phyloP scores from a whole-genome alignment of 2,888 invertebrate genomes.

The Tupiocoris notatus region DNA sequence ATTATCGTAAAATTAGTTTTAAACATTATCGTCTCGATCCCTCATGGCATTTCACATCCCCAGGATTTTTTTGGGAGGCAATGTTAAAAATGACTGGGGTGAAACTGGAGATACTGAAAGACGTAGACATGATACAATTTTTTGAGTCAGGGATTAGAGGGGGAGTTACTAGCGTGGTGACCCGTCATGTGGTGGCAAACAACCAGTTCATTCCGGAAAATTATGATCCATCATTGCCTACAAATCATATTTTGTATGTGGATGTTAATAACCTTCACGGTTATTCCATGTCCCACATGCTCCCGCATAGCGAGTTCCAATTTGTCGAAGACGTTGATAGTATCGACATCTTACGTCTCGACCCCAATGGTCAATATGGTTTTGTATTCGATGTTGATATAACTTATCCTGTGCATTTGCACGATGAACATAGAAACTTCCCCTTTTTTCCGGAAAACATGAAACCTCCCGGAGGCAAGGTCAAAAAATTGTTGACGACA shows the following conservation, averaged over 20 bases:
- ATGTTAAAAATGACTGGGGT: slow-evolving; percentile 2
- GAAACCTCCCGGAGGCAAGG: background rate
- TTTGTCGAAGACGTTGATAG: background rate
- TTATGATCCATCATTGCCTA: too few species aligned
- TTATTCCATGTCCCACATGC: background rate
- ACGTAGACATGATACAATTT: slow-evolving; percentile 1
- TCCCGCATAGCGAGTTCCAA: background rate
- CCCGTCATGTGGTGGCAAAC: background rate
- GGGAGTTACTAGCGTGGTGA: background rate
- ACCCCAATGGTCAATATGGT: background rate
- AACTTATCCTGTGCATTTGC: background rate
- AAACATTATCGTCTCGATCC: background rate
- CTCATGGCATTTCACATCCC: background rate
- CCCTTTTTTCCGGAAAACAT: background rate
- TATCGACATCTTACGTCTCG: background rate
- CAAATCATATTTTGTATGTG: too few species aligned
- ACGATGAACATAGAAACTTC: background rate
- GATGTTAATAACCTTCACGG: background rate
- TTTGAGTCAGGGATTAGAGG: background rate
- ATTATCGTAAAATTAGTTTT: slow-evolving; percentile 40
- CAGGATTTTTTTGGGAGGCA: background rate
- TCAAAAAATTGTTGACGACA: background rate
- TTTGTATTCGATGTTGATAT: background rate
- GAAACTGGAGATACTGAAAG: background rate
- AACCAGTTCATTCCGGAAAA: background rate